A percentile compares a stretch with the other conserved stretches of the same genome.
phyloP scores from a whole-genome alignment of 2,797 vertebrate species.

The Zenarchopterus dispar region DNA sequence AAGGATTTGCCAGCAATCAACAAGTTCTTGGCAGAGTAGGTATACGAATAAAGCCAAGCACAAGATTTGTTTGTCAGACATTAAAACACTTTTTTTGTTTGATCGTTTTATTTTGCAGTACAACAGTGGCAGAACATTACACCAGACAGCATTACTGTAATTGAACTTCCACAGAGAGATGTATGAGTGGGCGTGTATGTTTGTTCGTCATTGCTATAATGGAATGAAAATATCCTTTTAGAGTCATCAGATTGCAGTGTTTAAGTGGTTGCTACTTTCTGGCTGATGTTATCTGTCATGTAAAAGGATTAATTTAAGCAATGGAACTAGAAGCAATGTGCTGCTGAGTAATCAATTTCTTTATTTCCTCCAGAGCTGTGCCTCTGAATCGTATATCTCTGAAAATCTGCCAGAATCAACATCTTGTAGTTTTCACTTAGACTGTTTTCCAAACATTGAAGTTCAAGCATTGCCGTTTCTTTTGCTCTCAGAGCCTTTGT shows the following conservation, averaged over 20 bases:
- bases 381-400: neutral
- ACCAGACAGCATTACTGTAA: conserved; percentile 59
- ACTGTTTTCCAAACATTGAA: neutral
- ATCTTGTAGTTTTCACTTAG: neutral
- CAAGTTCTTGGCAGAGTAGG: conserved; percentile 32
- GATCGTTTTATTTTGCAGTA: conserved; percentile 54
- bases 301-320: conserved; percentile 42
- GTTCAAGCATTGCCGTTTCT: neutral
- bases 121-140: conserved; percentile 32
- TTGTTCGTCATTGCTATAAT: conserved; percentile 40
- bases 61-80: conserved; percentile 53
- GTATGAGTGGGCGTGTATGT: conserved; percentile 42
- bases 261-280: conserved; percentile 42
- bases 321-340: conserved; percentile 15
- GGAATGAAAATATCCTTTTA: conserved; percentile 50
- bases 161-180: conserved; percentile 53
- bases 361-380: neutral
- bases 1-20: conserved; percentile 33
- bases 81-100: conserved; percentile 47
- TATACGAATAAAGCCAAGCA: conserved; percentile 25
- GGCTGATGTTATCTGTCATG: conserved; percentile 30
- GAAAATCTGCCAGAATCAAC: neutral
- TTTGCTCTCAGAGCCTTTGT: neutral
- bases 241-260: conserved; percentile 33
- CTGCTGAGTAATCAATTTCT: conserved; percentile 36